Evolutionary conservation across 2,113 vertebrate species (phyloP).

Genomic region (Maccullochella peelii): DNA sequence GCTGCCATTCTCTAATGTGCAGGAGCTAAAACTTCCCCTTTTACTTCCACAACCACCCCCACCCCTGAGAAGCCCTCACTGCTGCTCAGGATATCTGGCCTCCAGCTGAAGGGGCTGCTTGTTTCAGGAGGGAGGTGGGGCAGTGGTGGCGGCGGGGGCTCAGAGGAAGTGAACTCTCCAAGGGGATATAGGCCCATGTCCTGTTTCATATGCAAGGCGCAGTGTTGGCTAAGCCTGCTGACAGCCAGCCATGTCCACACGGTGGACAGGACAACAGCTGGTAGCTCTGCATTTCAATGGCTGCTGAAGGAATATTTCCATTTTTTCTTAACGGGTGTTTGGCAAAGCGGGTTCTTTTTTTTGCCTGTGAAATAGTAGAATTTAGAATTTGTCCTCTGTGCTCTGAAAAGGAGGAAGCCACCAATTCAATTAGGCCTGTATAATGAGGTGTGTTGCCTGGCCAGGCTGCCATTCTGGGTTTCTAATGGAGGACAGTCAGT

Average conservation of each 20-base stretch:
- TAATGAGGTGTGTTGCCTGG: slow-evolving; percentile 43
- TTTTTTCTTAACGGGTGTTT: slow-evolving; percentile 17
- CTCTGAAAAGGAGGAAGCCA: slow-evolving; percentile 45
- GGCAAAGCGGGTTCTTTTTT: slow-evolving; percentile 24
- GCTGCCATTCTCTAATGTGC: slow-evolving; percentile 35
- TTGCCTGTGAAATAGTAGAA: background rate
- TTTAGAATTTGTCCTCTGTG: slow-evolving; percentile 3
- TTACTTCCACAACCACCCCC: slow-evolving; percentile 50
- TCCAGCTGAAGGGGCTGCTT: slow-evolving; percentile 88
- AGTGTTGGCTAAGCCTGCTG: slow-evolving; percentile 77
- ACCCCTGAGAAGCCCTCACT: slow-evolving; percentile 60
- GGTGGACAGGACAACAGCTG: slow-evolving; percentile 84
- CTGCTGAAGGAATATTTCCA: slow-evolving; percentile 55
- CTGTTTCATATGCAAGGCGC: slow-evolving; percentile 88
- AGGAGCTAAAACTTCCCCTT: slow-evolving; percentile 65
- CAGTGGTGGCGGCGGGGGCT: slow-evolving; percentile 75
- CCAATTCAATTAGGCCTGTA: slow-evolving; percentile 39
- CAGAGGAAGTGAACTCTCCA: slow-evolving; percentile 88
- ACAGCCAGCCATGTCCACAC: slow-evolving; percentile 81
- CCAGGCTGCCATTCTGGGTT: slow-evolving; percentile 30
- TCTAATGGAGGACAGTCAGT: slow-evolving; percentile 39
- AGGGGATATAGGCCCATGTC: slow-evolving; percentile 87
- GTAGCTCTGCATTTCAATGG: slow-evolving; percentile 81
- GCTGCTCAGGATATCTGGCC: slow-evolving; percentile 87
- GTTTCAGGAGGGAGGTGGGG: slow-evolving; percentile 77